Conservation (phyloP, 2,113 vertebrate species). For the Rhinichthys klamathensis region DNA sequence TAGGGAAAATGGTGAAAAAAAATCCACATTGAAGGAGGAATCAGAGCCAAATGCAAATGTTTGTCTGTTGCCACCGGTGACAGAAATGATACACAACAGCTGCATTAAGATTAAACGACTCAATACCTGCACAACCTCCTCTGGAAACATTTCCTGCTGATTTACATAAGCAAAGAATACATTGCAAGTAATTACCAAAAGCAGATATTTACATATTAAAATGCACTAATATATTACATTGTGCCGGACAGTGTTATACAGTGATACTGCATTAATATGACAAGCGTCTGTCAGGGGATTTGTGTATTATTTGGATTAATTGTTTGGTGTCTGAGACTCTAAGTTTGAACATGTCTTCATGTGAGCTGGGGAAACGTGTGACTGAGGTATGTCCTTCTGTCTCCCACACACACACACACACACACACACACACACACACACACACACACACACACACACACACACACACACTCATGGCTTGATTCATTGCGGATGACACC, state of each 20-base stretch:
- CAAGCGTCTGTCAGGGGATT: background rate
- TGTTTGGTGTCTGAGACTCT: background rate
- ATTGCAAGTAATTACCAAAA: background rate
- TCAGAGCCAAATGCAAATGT: background rate
- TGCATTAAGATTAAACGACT: background rate
- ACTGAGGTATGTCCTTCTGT: conserved; percentile 5
- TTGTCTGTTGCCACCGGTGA: background rate
- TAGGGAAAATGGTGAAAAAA: too few species aligned
- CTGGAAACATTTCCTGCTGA: background rate
- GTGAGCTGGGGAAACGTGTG: background rate
- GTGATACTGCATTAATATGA: background rate
- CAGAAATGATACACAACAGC: background rate
- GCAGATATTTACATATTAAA: background rate
- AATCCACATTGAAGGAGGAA: too few species aligned
- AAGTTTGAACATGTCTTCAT: background rate
- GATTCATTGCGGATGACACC: conserved; percentile 50
- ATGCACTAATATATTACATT: background rate
- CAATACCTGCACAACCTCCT: background rate
- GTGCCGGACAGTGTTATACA: background rate
- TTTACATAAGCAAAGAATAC: background rate
- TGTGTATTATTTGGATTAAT: background rate
- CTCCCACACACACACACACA: conserved; percentile 10
- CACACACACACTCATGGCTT: conserved; percentile 8
- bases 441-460: background rate
- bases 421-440: background rate